These are phyloP conservation scores for Drosophila neotestacea DNA, from an alignment of 2,888 invertebrate genomes.

Conservation along the genomic window DNA sequence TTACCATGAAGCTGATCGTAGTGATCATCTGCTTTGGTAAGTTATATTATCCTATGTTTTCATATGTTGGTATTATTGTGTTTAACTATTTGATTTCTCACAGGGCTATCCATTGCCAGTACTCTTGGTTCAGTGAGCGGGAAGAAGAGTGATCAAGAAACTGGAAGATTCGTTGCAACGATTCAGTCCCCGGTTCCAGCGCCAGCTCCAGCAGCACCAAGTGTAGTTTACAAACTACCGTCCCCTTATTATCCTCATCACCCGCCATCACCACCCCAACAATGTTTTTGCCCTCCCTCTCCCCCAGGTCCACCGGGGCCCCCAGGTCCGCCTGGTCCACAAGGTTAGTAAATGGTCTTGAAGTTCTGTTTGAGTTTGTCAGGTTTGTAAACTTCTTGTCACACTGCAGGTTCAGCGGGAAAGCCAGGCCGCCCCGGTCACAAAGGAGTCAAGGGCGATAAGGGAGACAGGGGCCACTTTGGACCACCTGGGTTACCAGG, in stretches of 20 bases:
- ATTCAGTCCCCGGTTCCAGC: constrained; percentile 35
- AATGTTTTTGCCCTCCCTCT: constrained; percentile 50
- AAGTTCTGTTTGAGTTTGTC: background rate
- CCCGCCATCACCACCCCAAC: constrained; percentile 26
- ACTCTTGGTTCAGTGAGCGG: constrained; percentile 1
- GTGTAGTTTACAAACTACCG: constrained; percentile 51
- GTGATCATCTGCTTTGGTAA: constrained; percentile 56
- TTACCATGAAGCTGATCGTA: constrained; percentile 60
- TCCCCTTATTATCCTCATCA: constrained; percentile 46
- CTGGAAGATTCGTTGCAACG: constrained; percentile 51
- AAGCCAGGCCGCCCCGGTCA: constrained; percentile 39
- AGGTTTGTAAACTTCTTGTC: background rate
- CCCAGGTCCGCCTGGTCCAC: constrained; percentile 38
- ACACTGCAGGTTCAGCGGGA: constrained; percentile 22
- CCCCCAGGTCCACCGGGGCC: constrained; percentile 54
- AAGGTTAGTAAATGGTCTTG: constrained; percentile 16
- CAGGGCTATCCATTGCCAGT: constrained; percentile 22
- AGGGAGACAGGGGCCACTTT: constrained; percentile 47
- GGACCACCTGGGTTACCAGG: constrained; percentile 42
- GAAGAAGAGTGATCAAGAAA: constrained; percentile 37
- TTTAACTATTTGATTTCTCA: background rate
- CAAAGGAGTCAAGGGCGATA: constrained; percentile 46
- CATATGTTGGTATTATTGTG: background rate
- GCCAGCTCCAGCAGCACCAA: constrained; percentile 41
- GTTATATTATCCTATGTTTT: constrained; percentile 6